Evolutionary conservation across 1,140 invertebrate species (phyloP).

Genomic region (Metaphire vulgaris): DNA sequence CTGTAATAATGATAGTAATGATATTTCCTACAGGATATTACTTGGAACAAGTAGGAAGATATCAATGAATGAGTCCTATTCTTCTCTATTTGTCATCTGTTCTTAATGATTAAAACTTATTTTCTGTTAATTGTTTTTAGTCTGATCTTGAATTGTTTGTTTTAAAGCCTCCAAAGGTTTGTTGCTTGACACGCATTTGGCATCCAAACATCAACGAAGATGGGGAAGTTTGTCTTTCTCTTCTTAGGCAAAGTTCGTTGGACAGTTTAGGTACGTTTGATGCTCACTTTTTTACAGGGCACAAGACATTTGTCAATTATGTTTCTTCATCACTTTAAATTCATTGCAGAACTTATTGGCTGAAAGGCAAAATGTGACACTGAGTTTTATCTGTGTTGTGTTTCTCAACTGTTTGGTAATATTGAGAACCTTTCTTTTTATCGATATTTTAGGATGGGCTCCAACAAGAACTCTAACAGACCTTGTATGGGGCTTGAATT

Average conservation of each 20-base stretch:
- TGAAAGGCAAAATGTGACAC: not conserved
- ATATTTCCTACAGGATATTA: not conserved
- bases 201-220: conserved; percentile 93
- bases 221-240: conserved; percentile 85
- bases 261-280: conserved; percentile 68
- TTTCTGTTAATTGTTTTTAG: not conserved
- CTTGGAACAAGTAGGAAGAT: not conserved
- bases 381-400: not conserved
- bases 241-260: conserved; percentile 81
- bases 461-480: conserved; percentile 85
- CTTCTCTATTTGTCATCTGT: not conserved
- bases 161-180: conserved; percentile 80
- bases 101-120: not conserved
- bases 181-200: conserved; percentile 83
- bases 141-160: conserved; percentile 32
- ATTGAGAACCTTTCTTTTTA: not conserved
- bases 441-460: conserved; percentile 65
- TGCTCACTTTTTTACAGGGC: not conserved
- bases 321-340: too few relatives aligned
- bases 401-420: not conserved
- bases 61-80: not conserved
- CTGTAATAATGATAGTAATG: not conserved
- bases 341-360: not conserved
- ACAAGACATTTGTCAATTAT: not conserved
- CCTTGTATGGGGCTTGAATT: conserved; percentile 90